Evolutionary conservation across 2,888 invertebrate genomes (phyloP).

Genomic region (Agrochola circellaris): DNA sequence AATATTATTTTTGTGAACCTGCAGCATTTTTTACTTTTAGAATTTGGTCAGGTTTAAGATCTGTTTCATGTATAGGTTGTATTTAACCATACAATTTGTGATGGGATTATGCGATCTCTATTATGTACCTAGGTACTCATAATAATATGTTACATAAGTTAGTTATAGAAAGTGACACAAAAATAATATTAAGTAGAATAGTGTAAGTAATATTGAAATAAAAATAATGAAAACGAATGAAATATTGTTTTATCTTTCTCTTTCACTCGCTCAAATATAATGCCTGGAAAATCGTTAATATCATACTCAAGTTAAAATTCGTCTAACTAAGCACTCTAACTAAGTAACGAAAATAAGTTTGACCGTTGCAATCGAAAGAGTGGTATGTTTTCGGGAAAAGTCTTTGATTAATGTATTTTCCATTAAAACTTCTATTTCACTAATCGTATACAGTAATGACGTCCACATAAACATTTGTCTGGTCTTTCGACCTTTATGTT

Average conservation of each 20-base stretch:
- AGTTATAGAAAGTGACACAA: background rate
- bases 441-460: background rate
- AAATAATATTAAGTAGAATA: background rate
- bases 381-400: constrained; percentile 11
- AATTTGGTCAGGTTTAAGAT: background rate
- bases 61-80: background rate
- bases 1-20: background rate
- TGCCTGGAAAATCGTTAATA: background rate
- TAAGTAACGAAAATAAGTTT: constrained; percentile 8
- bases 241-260: background rate
- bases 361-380: constrained; percentile 1
- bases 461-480: background rate
- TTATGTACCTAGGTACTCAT: background rate
- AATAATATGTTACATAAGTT: background rate
- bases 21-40: background rate
- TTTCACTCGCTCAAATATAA: constrained; percentile 1
- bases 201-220: background rate
- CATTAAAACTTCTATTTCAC: constrained; percentile 30
- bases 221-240: background rate
- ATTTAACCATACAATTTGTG: background rate
- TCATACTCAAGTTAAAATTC: background rate
- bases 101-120: background rate
- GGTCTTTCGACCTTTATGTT: background rate
- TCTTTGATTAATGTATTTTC: constrained; percentile 24
- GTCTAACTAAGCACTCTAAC: constrained; percentile 5